Evolutionary conservation across 1,140 invertebrate genomes (phyloP), one percentile per base, ranked within the genome.

Genomic region (Galendromus occidentalis): DNA sequence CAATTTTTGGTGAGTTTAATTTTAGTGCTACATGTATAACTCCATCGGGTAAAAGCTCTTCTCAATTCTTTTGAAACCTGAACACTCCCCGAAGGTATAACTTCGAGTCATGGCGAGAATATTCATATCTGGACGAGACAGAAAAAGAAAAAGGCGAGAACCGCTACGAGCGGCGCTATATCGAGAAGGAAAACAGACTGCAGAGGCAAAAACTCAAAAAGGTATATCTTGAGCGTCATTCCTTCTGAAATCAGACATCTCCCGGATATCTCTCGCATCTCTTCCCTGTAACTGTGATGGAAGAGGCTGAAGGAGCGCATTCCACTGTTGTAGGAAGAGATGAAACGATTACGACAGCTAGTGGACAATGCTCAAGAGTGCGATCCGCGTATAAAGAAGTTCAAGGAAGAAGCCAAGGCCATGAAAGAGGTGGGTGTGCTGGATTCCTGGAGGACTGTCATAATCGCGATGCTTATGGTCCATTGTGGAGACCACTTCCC

Each of bases 101-200:
- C 69, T 98, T 97, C 78, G 91, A 97, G 70, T 98, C 94, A 0
- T 98, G 95, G 95, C 80, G 95, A 69, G 95, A 98, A 72, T 99
- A 87, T 79, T 98, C 93, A n/a, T 98, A 98, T 75, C 76, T 96
- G 66, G 95, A 99, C 76, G 92, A 97, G 77, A 95, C 98, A 75
- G 93, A 97, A 70, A 98, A 97, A 75, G 91, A 96, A 74, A 92
- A 90, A 74, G 95, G 92, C 2, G 86, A 92, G 76, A 91, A 82
- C 78, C 76, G 70, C 71, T 68, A 65, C 28, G 28, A 28, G 14
- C n/a, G 33, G 44, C 20, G 41, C n/a, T 64, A 44, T 29, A 65
- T 42, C 45, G 42, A 65, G 14, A 29, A 25, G 4, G 42, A 65
- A n/a, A 59, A 59, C 33, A 25, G 51, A 25, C 25, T 25, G 1